Conservation (phyloP, 2,113 vertebrate genomes). For the Rhinoderma darwinii region DNA sequence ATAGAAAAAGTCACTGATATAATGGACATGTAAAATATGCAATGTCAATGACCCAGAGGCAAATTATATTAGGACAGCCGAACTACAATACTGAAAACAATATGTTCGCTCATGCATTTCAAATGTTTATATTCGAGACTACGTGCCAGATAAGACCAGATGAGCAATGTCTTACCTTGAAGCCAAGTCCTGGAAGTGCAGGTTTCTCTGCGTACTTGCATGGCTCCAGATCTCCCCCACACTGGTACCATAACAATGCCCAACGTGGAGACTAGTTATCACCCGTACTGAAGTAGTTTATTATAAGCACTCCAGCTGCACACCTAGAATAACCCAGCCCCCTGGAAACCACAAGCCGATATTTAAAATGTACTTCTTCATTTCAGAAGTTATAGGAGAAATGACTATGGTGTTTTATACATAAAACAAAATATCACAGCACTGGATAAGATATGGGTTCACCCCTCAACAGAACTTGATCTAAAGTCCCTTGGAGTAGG, state of each 20-base stretch:
- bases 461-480: too few species aligned
- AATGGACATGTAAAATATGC: background rate
- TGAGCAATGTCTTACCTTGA: slow-evolving; percentile 21
- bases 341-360: background rate
- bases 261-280: background rate
- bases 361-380: slow-evolving; percentile 26
- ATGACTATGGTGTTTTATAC: background rate
- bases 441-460: too few species aligned
- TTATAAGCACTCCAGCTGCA: background rate
- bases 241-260: background rate
- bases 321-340: slow-evolving; percentile 17
- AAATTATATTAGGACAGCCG: background rate
- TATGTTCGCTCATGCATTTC: background rate
- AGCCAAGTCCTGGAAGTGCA: background rate
- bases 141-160: background rate
- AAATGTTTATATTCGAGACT: background rate
- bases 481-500: too few species aligned
- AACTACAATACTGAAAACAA: background rate
- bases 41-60: background rate
- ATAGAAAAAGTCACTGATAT: background rate
- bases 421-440: too few species aligned
- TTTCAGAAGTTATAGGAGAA: background rate
- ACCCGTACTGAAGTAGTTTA: background rate
- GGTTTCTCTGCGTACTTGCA: background rate
- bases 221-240: background rate